Conservation (phyloP, 2,113 vertebrate genomes). For the Forbesichthys papilliferus region DNA sequence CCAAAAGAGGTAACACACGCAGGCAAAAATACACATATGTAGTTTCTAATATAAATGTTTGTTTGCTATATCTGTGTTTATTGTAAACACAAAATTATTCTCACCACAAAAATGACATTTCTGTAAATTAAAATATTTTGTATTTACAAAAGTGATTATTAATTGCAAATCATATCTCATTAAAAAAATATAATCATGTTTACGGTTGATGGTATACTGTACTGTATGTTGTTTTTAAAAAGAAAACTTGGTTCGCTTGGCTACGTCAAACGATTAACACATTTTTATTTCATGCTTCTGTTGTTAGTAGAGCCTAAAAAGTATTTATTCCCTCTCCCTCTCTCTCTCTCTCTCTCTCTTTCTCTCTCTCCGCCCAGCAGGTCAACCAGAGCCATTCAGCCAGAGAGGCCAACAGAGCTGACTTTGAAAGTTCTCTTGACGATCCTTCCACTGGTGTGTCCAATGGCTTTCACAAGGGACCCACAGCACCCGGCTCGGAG, state of each 20-base stretch:
- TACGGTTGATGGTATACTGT: too few species aligned
- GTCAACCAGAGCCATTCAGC: conserved; percentile 70
- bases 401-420: conserved; percentile 65
- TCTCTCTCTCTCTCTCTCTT: not conserved
- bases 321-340: conserved; percentile 33
- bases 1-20: conserved; percentile 84
- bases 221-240: too few species aligned
- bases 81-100: not conserved
- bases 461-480: conserved; percentile 69
- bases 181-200: too few species aligned
- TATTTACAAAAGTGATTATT: too few species aligned
- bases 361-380: conserved; percentile 20
- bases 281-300: too few species aligned
- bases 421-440: conserved; percentile 45
- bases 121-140: too few species aligned
- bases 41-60: not conserved
- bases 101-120: too few species aligned
- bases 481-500: conserved; percentile 57
- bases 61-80: not conserved
- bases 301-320: not conserved
- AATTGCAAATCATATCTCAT: too few species aligned
- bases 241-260: too few species aligned
- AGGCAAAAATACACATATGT: not conserved
- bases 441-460: conserved; percentile 60
- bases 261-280: too few species aligned